Conservation (phyloP, 2,888 invertebrate genomes). For the Lithophane socia region DNA sequence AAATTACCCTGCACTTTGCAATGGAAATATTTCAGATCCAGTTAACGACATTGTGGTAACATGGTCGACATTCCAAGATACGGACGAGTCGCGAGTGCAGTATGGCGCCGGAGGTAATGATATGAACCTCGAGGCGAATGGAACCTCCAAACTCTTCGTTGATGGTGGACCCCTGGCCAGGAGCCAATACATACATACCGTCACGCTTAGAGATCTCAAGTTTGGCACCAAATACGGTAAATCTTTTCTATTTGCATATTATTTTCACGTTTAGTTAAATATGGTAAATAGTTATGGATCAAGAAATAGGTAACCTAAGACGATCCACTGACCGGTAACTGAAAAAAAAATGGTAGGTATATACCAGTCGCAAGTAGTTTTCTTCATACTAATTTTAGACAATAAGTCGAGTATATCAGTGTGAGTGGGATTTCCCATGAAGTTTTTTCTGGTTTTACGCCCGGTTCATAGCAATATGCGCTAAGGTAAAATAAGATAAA, state of each 20-base stretch:
- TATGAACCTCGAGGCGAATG: conserved; percentile 3
- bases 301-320: too few species aligned
- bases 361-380: too few species aligned
- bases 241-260: not conserved
- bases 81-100: conserved; percentile 9
- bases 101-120: not conserved
- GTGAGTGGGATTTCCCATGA: too few species aligned
- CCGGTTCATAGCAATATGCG: too few species aligned
- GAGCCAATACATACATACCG: conserved; percentile 12
- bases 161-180: conserved; percentile 8
- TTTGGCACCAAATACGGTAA: conserved; percentile 8
- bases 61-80: conserved; percentile 10
- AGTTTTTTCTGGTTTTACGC: too few species aligned
- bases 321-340: too few species aligned
- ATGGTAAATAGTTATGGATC: too few species aligned
- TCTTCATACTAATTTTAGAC: too few species aligned
- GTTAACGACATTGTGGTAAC: conserved; percentile 89
- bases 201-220: conserved; percentile 12
- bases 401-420: too few species aligned
- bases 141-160: conserved; percentile 5
- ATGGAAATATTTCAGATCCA: conserved; percentile 81
- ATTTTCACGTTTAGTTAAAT: not conserved
- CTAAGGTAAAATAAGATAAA: too few species aligned
- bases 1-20: not conserved
- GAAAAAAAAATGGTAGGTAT: too few species aligned